Base-by-base conservation (phyloP, 2,888 invertebrate species). In the Pseudococcus viburni region DNA sequence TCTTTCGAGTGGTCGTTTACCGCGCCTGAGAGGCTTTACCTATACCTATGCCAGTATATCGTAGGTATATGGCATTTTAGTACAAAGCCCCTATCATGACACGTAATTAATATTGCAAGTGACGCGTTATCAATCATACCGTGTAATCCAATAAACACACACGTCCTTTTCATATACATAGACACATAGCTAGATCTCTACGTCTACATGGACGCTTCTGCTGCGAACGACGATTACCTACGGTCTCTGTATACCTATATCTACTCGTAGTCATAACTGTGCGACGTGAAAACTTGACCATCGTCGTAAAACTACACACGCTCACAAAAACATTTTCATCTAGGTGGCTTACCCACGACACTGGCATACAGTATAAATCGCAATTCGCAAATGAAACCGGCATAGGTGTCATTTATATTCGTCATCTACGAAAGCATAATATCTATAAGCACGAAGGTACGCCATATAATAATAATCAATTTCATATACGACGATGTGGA, bases 71-170 rank as follows among this genome's bases (percentile, higher is more conserved):
- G 26, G 68, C 33, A 73, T 73, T 73, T 73, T 73, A 26, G 22
- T 33, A 73, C 68, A 73, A 73, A 73, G 42, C 26, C 46, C 42
- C 80, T 33, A 42, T 80, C 80, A 26, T 80, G 80, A 80, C 80
- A 80, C 80, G 80, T 80, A 80, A 80, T 80, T 80, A 80, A 80
- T 80, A 80, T 80, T 42, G 80, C 80, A 80, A 42, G 80, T 42
- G 80, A 80, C 80, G 42, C 80, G 80, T 80, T 80, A 80, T 80
- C 80, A 80, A 80, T 80, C 80, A 80, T 80, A 80, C 80, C 80
- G 39, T 42, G 80, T 80, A 80, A 80, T 80, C 80, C 80, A 80
- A 80, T 80, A 80, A 80, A 80, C 80, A 80, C 80, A 42, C 80
- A 26, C 80, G n/a, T 42, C 80, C 80, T 80, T 80, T 73, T 73